Conservation (phyloP, 64 coral and sea anemone genomes). For the Anthopleura sola region DNA sequence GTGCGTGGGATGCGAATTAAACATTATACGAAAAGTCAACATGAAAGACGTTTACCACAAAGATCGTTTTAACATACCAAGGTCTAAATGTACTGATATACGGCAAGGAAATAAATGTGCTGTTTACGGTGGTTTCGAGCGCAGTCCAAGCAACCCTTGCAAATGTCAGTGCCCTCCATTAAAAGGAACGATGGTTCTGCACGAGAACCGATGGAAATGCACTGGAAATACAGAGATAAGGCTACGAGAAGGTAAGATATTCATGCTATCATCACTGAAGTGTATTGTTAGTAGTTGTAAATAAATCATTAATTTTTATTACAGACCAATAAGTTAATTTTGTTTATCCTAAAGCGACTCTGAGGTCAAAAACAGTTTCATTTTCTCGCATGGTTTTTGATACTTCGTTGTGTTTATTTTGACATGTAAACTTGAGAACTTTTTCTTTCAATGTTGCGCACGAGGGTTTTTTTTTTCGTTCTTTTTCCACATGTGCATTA, state of each 20-base stretch:
- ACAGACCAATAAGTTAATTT: neutral
- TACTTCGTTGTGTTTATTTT: neutral
- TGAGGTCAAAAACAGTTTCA: neutral
- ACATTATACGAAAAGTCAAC: constrained; percentile 22
- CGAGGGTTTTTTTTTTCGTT: neutral
- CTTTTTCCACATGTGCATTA: neutral
- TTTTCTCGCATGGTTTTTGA: neutral
- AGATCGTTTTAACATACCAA: constrained; percentile 25
- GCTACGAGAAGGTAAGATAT: neutral
- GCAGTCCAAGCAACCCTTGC: constrained; percentile 12
- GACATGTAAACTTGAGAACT: neutral
- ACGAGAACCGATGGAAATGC: neutral
- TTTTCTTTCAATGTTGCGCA: neutral
- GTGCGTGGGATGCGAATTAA: neutral
- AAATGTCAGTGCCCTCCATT: constrained; percentile 18
- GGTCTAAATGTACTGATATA: constrained; percentile 9
- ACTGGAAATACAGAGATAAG: neutral
- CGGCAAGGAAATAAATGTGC: constrained; percentile 8
- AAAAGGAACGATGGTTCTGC: neutral
- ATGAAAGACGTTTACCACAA: neutral
- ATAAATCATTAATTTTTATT: constrained; percentile 7
- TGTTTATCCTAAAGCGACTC: neutral
- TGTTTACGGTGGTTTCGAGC: constrained; percentile 20
- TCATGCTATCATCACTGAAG: neutral
- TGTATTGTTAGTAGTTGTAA: neutral